phyloP scores from a whole-genome alignment of 2,888 invertebrate species.

The Barypeithes pellucidus region DNA sequence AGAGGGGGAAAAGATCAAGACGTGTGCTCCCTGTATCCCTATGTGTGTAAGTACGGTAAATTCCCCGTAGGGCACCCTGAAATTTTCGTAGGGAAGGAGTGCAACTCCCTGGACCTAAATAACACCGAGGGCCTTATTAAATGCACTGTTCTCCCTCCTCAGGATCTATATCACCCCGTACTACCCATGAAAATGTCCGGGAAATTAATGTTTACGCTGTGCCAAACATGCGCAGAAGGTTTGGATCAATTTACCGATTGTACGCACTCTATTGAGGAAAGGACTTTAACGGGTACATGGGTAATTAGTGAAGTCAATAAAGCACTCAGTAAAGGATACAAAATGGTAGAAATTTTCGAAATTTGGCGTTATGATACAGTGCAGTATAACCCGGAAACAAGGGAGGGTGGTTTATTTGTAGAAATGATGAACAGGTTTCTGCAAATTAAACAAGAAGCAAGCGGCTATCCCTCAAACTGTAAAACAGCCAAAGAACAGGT shows the following conservation, averaged over 20 bases:
- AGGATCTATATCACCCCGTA: constrained; percentile 6
- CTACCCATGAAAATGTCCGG: background rate
- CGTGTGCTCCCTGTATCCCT: constrained; percentile 58
- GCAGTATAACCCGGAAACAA: no score
- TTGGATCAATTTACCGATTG: background rate
- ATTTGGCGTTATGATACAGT: background rate
- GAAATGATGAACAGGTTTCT: constrained; percentile 3
- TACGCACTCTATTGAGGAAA: background rate
- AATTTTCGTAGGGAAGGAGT: no score
- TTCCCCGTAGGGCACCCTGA: constrained; percentile 60
- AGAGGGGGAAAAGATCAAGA: constrained; percentile 56
- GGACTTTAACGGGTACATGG: no score
- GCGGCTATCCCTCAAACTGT: background rate
- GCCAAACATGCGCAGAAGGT: background rate
- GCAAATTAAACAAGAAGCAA: background rate
- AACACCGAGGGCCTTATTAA: constrained; percentile 46
- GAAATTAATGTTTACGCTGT: background rate
- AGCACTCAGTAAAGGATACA: background rate
- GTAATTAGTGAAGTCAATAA: no score
- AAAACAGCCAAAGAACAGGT: no score
- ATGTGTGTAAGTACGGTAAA: constrained; percentile 59
- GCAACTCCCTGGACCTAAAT: constrained; percentile 37
- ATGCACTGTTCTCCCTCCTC: constrained; percentile 53
- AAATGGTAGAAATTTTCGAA: background rate
- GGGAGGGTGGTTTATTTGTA: background rate